Base-by-base conservation (phyloP, 2,888 invertebrate species). In the Mesoligia furuncula region DNA sequence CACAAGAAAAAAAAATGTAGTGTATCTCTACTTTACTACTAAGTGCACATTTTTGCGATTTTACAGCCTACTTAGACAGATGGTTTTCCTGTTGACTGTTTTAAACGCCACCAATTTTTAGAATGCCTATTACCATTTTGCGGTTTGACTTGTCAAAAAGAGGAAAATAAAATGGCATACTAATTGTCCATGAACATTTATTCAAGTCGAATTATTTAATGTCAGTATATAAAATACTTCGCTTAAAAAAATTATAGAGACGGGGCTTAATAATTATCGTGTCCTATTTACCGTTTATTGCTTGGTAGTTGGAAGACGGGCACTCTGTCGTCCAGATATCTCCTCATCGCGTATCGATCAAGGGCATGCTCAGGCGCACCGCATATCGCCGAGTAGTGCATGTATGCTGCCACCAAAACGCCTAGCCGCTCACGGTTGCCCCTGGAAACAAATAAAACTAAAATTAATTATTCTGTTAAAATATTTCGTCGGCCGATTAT, bases 341-440 rank as follows among this genome's bases (percentile, higher is more conserved):
- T 97, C 91, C 98, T 97, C 99, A 99, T 99, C 69, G 99, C 99
- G 95, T 98, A 99, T 92, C 99, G 97, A 96, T 99, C 99, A 90
- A 99, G 97, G 17, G 99, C 99, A 93, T 98, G 98, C 92, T 98
- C 98, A 6, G 97, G 97, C 67, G 96, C 97, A n/a, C 99, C 98
- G 95, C 99, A 99, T 91, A 99, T 99, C 92, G 98, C 98, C 87
- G 98, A 98, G 97, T 99, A 99, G 96, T 99, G 98, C 98, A 99
- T 98, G 96, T 99, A 99, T 24, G 99, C 98, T 39, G 99, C 98
- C 83, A 99, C 98, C 85, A 99, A 97, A 73, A 99, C 98, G 67
- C 99, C 99, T 54, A 99, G 97, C 77, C 99, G 97, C 91, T 99
- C 98, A 90, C 98, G 97, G 92, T 98, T 98, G 64, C 99, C 99